Evolutionary conservation across 64 coral and sea anemone genomes (phyloP), one percentile per base, ranked within the genome.

Genomic region (Hydrozoanthus tunicans): DNA sequence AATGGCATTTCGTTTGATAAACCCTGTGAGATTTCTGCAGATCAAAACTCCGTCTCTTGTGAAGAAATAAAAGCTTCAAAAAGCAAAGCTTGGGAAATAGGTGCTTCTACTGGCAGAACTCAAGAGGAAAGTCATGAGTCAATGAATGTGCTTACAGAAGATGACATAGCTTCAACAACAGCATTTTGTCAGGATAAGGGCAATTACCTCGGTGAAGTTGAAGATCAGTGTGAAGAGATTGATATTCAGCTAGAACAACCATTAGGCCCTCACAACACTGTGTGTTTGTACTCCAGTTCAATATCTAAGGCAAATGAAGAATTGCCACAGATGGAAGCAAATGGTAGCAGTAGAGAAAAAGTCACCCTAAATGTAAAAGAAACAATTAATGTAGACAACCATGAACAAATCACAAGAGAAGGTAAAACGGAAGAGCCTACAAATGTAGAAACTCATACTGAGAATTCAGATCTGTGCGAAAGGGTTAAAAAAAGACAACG

Each of bases 401-500:
- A 57, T 58, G 56, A 27, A 59, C 53, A 9, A 25, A 32, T 6
- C 23, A 20, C 60, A 13, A 54, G 72, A 8, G 20, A 25, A 58
- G 24, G 2, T 53, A 86, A 25, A 24, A n/a, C 56, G 32, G 51
- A 5, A 12, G 83, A 73, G 53, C 64, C 55, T 56, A 57, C 71
- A 12, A 52, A 73, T 11, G 10, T 86, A 59, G n/a, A 86, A 86
- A 72, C n/a, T 70, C 27, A 6, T 14, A 27, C 57, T 59, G 84
- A 74, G 51, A 70, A 74, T 73, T 88, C 84, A 43, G 69, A 88
- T 70, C 70, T 88, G 25, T 88, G 69, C 32, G 84, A 88, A 75
- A 88, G 84, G n/a, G 84, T 88, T 10, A 88, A 88, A 26, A 74
- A 70, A 88, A 88, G 84, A 59, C 54, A 75, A 74, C 23, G 84